These are phyloP conservation scores for Cladorhizidae sp. DNA, from an alignment of 37 sponge, comb jelly and placozoan species.

Conservation along the genomic window DNA sequence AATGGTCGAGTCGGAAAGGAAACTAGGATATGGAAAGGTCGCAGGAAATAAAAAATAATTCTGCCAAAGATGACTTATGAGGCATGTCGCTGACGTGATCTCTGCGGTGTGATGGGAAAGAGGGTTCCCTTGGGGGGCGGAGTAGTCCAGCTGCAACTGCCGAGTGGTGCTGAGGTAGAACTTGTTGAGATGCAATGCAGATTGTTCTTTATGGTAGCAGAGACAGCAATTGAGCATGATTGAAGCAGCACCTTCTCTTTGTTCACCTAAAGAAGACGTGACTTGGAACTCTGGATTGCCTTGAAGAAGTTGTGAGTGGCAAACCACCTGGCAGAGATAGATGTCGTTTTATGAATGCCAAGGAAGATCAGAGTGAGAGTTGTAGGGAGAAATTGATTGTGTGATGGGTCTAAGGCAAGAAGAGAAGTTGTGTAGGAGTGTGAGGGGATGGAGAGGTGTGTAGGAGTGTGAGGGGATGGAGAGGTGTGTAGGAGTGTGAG, in stretches of 20 bases:
- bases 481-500: too few species aligned
- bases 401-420: constrained; percentile 44
- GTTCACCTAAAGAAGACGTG: constrained; percentile 21
- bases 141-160: constrained; percentile 21
- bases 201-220: constrained; percentile 9
- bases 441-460: too few species aligned
- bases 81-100: not conserved
- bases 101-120: not conserved
- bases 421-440: too few species aligned
- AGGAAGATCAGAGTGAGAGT: not conserved
- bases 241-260: not conserved
- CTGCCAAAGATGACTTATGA: not conserved
- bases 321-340: constrained; percentile 2
- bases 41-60: not conserved
- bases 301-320: too few species aligned
- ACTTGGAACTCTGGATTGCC: constrained; percentile 1
- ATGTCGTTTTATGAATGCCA: constrained; percentile 11
- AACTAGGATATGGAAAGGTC: not conserved
- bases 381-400: too few species aligned
- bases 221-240: not conserved
- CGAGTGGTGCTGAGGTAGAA: not conserved
- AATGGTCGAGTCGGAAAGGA: not conserved
- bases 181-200: constrained; percentile 12
- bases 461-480: too few species aligned
- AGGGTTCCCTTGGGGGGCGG: not conserved